Evolutionary conservation across 2,113 vertebrate genomes (phyloP).

Genomic region (Gymnarchus niloticus): DNA sequence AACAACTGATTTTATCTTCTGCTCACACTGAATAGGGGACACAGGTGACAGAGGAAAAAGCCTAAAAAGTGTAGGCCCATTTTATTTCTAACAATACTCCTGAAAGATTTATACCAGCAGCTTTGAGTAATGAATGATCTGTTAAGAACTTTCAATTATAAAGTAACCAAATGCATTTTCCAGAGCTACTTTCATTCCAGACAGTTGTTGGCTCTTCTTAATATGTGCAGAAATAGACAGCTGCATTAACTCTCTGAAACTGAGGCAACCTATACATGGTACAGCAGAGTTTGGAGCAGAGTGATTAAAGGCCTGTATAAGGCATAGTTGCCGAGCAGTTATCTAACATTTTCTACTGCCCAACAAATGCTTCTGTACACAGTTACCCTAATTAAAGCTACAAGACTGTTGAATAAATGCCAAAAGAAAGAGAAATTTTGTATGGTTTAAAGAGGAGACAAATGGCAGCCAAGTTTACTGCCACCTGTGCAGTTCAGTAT

Average conservation of each 20-base stretch:
- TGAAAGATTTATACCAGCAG: background rate
- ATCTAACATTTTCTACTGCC: no score
- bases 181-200: background rate
- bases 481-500: no score
- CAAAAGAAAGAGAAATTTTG: no score
- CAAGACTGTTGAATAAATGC: no score
- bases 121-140: background rate
- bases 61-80: background rate
- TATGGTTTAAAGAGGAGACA: no score
- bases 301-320: no score
- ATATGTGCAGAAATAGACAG: background rate
- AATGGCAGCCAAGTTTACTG: no score
- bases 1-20: background rate
- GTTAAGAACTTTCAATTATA: background rate
- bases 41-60: background rate
- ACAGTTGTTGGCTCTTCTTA: background rate
- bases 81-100: background rate
- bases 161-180: background rate
- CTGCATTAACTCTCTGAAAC: background rate
- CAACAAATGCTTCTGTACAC: no score
- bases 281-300: no score
- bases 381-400: no score
- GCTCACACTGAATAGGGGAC: background rate
- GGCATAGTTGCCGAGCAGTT: no score
- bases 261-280: background rate